These are phyloP conservation scores for Plagiodera versicolora DNA, from an alignment of 2,888 invertebrate species.

Conservation along the genomic window DNA sequence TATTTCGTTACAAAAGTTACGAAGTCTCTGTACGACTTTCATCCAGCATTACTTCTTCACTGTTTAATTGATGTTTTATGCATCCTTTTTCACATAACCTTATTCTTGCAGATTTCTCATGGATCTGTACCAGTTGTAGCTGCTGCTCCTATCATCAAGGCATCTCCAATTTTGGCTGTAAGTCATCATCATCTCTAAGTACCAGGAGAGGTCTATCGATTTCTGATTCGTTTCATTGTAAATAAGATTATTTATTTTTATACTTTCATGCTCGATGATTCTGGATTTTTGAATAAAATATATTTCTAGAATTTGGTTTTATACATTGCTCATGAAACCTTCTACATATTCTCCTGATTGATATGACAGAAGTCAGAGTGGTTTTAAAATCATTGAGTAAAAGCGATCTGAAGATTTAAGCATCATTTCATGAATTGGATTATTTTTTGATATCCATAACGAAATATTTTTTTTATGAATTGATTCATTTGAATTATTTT, in stretches of 20 bases:
- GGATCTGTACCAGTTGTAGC: conserved; percentile 4
- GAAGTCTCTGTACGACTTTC: too few relatives aligned
- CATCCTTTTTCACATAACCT: neutral
- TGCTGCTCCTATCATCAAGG: neutral
- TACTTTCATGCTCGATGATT: neutral
- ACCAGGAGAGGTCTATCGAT: neutral
- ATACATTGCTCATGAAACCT: too few relatives aligned
- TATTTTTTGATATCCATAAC: too few relatives aligned
- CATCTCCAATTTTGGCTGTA: neutral
- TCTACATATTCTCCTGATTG: too few relatives aligned
- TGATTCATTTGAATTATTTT: too few relatives aligned
- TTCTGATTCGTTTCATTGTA: neutral
- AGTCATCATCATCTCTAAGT: neutral
- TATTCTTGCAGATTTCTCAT: neutral
- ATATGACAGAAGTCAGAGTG: too few relatives aligned
- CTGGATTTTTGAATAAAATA: neutral
- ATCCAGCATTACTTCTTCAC: too few relatives aligned
- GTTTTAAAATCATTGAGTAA: too few relatives aligned
- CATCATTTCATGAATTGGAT: too few relatives aligned
- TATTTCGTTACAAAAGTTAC: too few relatives aligned
- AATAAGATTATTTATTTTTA: neutral
- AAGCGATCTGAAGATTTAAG: too few relatives aligned
- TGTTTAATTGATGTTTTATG: neutral
- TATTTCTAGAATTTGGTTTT: neutral
- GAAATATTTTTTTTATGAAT: too few relatives aligned